Evolutionary conservation across 2,797 vertebrate species (phyloP), one percentile per base, ranked within the genome.

Genomic region (Enteromius viviparus): DNA sequence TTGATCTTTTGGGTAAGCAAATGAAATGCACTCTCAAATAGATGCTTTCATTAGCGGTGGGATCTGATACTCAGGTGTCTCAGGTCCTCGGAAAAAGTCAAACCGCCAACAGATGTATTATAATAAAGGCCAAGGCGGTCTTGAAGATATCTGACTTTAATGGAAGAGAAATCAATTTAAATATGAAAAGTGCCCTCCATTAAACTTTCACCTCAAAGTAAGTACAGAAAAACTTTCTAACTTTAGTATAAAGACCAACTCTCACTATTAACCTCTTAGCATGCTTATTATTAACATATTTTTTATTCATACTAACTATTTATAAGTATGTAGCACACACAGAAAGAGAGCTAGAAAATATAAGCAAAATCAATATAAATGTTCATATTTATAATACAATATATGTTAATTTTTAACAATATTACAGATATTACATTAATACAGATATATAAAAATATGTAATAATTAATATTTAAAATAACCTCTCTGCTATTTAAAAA

Each of bases 1-100:
- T 45, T 68, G 62, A 81, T 64, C 68, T 64, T 81, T 68, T 69
- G 26, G 62, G 49, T 58, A 76, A 76, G 15, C 14, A 66, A 81
- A 81, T 69, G 2, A 65, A 69, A 81, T 37, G 12, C 45, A 72
- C 23, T 76, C 37, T 75, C 26, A 76, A 71, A 85, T 8, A 65
- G 60, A 62, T 19, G 34, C 9, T 32, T 84, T 72, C 17, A 32
- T 80, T 55, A 55, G 1, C 17, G 14, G 23, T 71, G 15, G 37
- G 75, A 64, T 53, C 45, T 65, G 62, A 85, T 81, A 26, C 66
- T 53, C n/a, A 3, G 19, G 40, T 45, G 15, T 47, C 8, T 77
- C 34, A 6, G 42, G 32, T 60, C 3, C 14, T 32, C 65, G 42
- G 40, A 72, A 45, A 74, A 79, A 70, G 14, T 74, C 69, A 74